These are phyloP conservation scores for Erebia palarica DNA, from an alignment of 2,888 invertebrate species.

Conservation along the genomic window DNA sequence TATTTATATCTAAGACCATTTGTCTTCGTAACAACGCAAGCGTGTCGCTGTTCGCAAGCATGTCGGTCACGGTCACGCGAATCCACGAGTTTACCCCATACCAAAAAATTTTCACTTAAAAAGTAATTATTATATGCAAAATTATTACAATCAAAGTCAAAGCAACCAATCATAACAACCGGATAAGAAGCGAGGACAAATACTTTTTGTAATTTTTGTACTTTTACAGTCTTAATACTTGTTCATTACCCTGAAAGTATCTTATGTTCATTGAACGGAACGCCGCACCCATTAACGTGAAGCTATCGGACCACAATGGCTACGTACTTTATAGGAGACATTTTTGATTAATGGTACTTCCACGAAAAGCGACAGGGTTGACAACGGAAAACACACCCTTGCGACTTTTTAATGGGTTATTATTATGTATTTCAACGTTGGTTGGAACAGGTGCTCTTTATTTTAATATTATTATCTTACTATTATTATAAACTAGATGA, in stretches of 20 bases:
- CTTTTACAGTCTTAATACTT: not conserved
- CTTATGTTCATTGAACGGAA: conserved; percentile 45
- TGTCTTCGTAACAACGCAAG: no score
- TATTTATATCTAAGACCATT: no score
- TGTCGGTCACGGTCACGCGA: no score
- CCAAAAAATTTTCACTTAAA: no score
- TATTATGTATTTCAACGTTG: conserved; percentile 1
- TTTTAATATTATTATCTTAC: no score
- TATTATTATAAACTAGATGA: no score
- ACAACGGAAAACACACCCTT: conserved; percentile 37
- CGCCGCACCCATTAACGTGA: conserved; percentile 38
- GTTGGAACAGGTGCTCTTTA: no score
- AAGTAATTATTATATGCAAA: no score
- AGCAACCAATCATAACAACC: no score
- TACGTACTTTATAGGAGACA: conserved; percentile 40
- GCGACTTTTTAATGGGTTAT: conserved; percentile 36
- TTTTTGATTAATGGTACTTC: conserved; percentile 46
- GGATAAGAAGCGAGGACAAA: not conserved
- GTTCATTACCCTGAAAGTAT: conserved; percentile 20
- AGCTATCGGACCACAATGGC: conserved; percentile 41
- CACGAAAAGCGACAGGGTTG: conserved; percentile 40
- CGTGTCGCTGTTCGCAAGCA: no score
- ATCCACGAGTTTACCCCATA: no score
- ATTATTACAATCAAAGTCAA: no score
- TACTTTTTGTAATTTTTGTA: not conserved